A percentile compares a stretch with the other conserved stretches of the same genome.
Conservation (phyloP, 2,797 vertebrate genomes). For the Peromyscus attwateri region DNA sequence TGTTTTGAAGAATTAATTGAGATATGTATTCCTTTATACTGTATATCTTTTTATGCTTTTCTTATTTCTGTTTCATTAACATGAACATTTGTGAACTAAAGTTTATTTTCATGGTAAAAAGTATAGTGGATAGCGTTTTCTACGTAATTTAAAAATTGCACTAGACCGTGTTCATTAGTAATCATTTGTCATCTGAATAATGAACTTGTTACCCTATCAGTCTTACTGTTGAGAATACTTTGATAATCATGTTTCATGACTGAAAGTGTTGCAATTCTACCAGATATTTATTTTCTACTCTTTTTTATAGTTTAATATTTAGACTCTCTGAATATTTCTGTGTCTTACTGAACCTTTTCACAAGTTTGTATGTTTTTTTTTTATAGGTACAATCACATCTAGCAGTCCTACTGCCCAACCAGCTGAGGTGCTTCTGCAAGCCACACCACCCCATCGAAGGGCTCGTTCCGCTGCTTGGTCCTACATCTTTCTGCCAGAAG, state of each 20-base stretch:
- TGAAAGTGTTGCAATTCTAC: not conserved
- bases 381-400: conserved; percentile 96
- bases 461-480: conserved; percentile 99
- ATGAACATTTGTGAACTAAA: conserved; percentile 50
- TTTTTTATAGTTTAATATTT: conserved; percentile 33
- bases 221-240: not conserved
- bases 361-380: not conserved
- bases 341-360: not conserved
- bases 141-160: conserved; percentile 7
- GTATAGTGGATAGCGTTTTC: not conserved
- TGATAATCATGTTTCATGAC: not conserved
- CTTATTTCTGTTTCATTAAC: not conserved
- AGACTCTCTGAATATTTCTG: conserved; percentile 35
- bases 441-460: conserved; percentile 96
- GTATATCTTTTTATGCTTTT: not conserved
- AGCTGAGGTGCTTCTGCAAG: conserved; percentile 98
- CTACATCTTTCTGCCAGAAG: conserved; percentile 98
- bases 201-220: conserved; percentile 8
- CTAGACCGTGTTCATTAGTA: not conserved
- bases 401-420: conserved; percentile 99
- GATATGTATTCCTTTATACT: not conserved
- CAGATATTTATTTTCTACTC: conserved; percentile 3
- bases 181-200: conserved; percentile 8
- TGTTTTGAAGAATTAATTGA: not conserved
- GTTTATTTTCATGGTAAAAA: conserved; percentile 31